Conservation (phyloP, 2,888 invertebrate species). For the Noctua fimbriata region DNA sequence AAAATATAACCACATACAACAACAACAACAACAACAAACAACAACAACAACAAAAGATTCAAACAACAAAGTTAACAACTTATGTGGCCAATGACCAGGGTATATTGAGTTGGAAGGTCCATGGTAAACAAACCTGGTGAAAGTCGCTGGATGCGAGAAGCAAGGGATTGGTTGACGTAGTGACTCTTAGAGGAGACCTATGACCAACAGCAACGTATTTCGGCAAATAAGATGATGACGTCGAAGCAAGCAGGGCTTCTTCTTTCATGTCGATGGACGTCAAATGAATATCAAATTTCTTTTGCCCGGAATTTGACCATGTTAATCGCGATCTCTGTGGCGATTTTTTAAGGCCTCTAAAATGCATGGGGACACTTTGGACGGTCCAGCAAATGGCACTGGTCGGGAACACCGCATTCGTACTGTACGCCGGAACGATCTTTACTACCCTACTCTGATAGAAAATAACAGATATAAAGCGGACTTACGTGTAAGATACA, state of each 20-base stretch:
- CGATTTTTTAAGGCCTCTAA: neutral
- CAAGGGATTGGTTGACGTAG: neutral
- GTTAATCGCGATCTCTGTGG: neutral
- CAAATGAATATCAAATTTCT: neutral
- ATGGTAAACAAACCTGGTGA: neutral
- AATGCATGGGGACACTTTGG: neutral
- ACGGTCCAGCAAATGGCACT: neutral
- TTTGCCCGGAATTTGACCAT: neutral
- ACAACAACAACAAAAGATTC: too few relatives aligned
- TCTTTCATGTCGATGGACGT: neutral
- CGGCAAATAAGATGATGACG: neutral
- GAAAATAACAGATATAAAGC: neutral
- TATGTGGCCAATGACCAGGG: neutral
- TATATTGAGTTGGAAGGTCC: neutral
- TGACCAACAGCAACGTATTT: neutral
- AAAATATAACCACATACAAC: too few relatives aligned
- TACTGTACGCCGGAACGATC: neutral
- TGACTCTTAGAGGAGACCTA: neutral
- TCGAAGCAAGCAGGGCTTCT: too few relatives aligned
- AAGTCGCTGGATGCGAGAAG: neutral
- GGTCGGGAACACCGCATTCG: neutral
- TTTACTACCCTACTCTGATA: neutral
- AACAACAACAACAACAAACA: too few relatives aligned
- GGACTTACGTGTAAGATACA: slow-evolving; percentile 83
- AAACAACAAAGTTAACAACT: too few relatives aligned